Evolutionary conservation across 1,140 invertebrate genomes (phyloP), one percentile per base, ranked within the genome.

Genomic region (Mercenaria mercenaria): DNA sequence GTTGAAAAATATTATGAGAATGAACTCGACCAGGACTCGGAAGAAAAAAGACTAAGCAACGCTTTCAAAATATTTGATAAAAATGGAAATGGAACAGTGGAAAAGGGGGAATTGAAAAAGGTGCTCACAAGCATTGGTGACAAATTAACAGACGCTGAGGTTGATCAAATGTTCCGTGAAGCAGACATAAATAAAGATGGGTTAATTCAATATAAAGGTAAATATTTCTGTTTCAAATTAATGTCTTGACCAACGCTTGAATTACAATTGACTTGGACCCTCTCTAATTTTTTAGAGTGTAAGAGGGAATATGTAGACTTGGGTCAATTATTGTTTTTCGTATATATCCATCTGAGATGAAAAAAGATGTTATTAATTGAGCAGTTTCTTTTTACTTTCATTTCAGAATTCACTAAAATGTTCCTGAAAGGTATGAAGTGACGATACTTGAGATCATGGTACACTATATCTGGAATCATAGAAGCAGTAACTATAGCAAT

Each of bases 31-130:
- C 34, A 29, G 43, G 39, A 84, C 50, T 13, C 64, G 4, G 81
- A 34, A 50, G 43, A 47, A 1, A 32, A 87, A 10, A n/a, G 32
- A 41, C n/a, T 87, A 18, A 41, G 20, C 4, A 41, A 61, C 2
- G 26, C 84, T 11, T 87, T 87, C 56, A 43, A 61, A 0, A 15
- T n/a, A 20, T 77, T 87, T 50, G 84, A 87, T 56, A 87, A 87
- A 47, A 43, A 87, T 34, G 52, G 52, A 6, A 77, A 26, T 32
- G 84, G 84, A 26, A 56, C n/a, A 34, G 41, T 87, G 15, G 72
- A 76, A 13, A 41, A 15, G 37, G 39, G 61, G 69, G 69, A 87
- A 61, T 34, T 87, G 11, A 87, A 52, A 23, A 15, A 18, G 8
- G 69, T 87, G 4, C 37, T 87, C 29, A 77, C 34, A 6, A 74